Base-by-base conservation (phyloP, 2,797 vertebrate species). In the Paramormyrops hopkinsi region DNA sequence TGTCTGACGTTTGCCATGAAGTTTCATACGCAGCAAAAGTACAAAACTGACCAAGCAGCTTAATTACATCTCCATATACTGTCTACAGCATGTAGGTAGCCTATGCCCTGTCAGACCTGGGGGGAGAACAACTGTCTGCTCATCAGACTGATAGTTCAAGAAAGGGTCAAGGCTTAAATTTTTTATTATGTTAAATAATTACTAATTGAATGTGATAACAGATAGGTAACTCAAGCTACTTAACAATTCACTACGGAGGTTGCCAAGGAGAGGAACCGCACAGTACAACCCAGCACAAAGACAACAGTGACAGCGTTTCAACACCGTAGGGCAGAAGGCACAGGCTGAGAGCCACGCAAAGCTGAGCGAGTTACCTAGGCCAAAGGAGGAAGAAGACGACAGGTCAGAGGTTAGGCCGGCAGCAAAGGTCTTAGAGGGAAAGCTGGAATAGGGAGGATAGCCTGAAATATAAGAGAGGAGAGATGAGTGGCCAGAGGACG, bases 401-500 rank as follows among this genome's bases (percentile, higher is more conserved):
- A 96, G 95, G 94, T 97, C 97, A 97, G 97, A 97, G 95, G 95
- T 96, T 94, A 97, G 95, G 96, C 96, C 96, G 93, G 97, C 95
- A 94, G 97, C 94, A 96, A 95, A 95, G 96, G 97, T 96, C 95
- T 98, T 98, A 95, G 95, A 97, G 94, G 97, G 96, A 96, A 98
- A 97, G 93, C 97, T 97, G 95, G 97, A 95, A 95, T 97, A 97
- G 97, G 97, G 94, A 96, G 96, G 96, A 93, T 96, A 98, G 96
- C 97, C 97, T 98, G 96, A 93, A 98, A 98, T 93, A 95, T 93
- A 95, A 97, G 94, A 96, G 94, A 90, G 94, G 9, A 91, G 87
- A 46, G 85, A 48, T n/a, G 50, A 90, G 33, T 91, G 90, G 91
- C 90, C 90, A 89, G 91, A 4, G n/a, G 89, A 25, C 88, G 92